Evolutionary conservation across 2,888 invertebrate species (phyloP).

Genomic region (Caenorhabditis sp.): DNA sequence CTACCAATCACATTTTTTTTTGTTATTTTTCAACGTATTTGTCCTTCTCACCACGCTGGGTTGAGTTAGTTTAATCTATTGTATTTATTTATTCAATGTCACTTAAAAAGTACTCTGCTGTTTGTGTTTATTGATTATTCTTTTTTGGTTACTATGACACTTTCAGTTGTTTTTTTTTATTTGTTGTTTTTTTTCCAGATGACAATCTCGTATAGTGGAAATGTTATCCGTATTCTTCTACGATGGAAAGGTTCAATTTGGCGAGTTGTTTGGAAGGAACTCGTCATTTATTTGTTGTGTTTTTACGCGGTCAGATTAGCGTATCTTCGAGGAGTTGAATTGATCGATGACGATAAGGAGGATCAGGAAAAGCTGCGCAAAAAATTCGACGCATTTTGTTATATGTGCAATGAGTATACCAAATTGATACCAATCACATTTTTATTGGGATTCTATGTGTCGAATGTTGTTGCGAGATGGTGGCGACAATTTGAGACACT

Average conservation of each 20-base stretch:
- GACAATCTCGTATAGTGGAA: conserved; percentile 62
- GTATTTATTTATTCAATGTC: conserved; percentile 4
- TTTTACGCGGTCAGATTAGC: conserved; percentile 49
- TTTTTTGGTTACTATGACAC: background rate
- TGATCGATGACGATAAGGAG: conserved; percentile 42
- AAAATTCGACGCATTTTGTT: conserved; percentile 52
- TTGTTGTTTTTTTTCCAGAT: conserved; percentile 15
- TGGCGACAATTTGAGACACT: conserved; percentile 59
- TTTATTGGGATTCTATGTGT: conserved; percentile 64
- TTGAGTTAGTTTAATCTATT: background rate
- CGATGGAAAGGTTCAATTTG: conserved; percentile 64
- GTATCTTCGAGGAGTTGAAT: conserved; percentile 47
- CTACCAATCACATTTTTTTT: background rate
- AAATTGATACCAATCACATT: conserved; percentile 61
- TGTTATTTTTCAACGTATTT: background rate
- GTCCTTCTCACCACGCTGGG: background rate
- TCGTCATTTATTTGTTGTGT: conserved; percentile 45
- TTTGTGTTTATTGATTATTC: conserved; percentile 7
- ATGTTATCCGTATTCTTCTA: conserved; percentile 48
- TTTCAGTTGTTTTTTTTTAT: conserved; percentile 7
- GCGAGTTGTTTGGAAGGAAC: conserved; percentile 49
- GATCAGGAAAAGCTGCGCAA: conserved; percentile 18
- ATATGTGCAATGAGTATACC: conserved; percentile 57
- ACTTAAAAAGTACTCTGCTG: conserved; percentile 1
- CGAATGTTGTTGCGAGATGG: conserved; percentile 56